Base-by-base conservation (phyloP, 2,113 vertebrate species). In the Clupea harengus region DNA sequence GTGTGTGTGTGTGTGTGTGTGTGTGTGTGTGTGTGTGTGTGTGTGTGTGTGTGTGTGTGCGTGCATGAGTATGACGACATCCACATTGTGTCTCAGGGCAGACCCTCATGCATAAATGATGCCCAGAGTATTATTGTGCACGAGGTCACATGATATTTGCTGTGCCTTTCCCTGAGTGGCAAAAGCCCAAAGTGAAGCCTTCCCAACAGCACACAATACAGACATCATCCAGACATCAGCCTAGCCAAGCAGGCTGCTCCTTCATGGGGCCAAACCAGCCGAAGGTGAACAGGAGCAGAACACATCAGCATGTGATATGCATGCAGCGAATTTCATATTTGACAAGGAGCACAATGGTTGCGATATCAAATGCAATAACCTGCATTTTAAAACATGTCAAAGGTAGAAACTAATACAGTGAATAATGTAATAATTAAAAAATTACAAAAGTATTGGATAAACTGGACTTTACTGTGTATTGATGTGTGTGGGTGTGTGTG, bases 101-200 rank as follows among this genome's bases (percentile, higher is more conserved):
- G 72, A 32, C 72, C 72, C 72, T 78, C 72, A 78, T 78, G 72
- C 72, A 78, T 78, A 78, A 78, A 78, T 78, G 72, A 78, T 78
- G 72, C 9, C 28, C 28, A 32, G 28, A 78, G 72, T 78, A 78
- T 78, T 78, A 78, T 39, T 78, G 72, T 17, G 72, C 72, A 17
- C 11, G 28, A 32, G 72, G 72, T 39, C 72, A 78, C 72, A 78
- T 78, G 72, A 78, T 78, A 78, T 39, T 75, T 28, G 25, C 67
- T 15, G 1, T 75, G 25, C 25, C 67, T 75, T 15, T 75, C 25
- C 28, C 67, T 72, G 64, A 11, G 72, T 78, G 72, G 72, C 28
- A 11, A 1, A 13, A 15, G 72, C 11, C 72, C 72, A 39, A 15
- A 78, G 32, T 15, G 25, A 78, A 17, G 72, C 72, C 32, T 13